Evolutionary conservation across 2,797 vertebrate genomes (phyloP).

Genomic region (Corythornis leucogaster): DNA sequence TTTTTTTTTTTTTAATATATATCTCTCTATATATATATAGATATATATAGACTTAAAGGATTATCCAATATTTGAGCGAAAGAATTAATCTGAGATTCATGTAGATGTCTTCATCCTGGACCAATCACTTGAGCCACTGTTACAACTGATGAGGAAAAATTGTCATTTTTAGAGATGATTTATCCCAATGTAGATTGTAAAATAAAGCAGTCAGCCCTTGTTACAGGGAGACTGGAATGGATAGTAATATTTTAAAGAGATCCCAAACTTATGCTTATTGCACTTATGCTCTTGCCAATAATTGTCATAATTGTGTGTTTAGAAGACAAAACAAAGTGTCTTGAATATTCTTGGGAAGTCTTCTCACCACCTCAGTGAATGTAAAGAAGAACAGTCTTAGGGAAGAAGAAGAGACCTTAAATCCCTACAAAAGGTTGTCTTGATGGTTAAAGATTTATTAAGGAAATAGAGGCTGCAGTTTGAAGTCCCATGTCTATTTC

Average conservation of each 20-base stretch:
- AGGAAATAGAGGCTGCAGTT: background rate
- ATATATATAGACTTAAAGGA: background rate
- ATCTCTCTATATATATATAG: background rate
- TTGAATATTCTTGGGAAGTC: background rate
- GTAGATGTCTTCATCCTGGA: background rate
- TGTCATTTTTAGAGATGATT: background rate
- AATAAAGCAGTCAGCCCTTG: background rate
- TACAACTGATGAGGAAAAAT: background rate
- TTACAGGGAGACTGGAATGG: background rate
- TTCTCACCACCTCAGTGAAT: background rate
- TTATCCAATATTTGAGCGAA: background rate
- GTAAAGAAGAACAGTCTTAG: background rate
- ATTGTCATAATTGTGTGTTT: background rate
- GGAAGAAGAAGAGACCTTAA: background rate
- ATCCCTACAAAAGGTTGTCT: background rate
- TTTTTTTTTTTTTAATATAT: too few species aligned
- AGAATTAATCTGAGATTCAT: background rate
- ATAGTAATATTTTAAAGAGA: background rate
- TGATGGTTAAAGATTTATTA: background rate
- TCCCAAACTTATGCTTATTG: background rate
- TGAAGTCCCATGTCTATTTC: background rate
- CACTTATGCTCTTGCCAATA: background rate
- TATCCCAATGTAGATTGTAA: background rate
- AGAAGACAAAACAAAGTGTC: background rate
- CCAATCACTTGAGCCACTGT: background rate